Evolutionary conservation across 2,888 invertebrate genomes (phyloP).

Genomic region (Luffia ferchaultella): DNA sequence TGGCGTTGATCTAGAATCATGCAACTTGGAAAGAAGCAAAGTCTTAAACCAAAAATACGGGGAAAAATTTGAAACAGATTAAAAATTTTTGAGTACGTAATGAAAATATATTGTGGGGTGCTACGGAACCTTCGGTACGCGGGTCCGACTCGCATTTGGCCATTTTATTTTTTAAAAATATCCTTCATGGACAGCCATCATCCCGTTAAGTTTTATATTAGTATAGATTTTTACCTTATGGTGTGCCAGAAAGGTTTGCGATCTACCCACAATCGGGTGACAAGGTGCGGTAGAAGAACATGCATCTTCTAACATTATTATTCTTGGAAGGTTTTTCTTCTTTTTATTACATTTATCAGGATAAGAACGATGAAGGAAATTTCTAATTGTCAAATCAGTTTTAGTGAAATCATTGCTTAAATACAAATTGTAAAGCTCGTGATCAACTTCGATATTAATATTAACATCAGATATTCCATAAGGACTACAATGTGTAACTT

Average conservation of each 20-base stretch:
- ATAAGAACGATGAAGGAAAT: background rate
- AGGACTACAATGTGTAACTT: no score
- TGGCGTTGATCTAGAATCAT: no score
- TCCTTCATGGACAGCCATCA: no score
- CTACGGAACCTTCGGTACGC: no score
- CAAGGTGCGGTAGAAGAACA: background rate
- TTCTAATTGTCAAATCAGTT: background rate
- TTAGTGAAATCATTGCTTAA: background rate
- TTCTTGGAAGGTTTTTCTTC: background rate
- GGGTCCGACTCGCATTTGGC: no score
- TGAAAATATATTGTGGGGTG: no score
- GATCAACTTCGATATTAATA: background rate
- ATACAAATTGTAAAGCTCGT: background rate
- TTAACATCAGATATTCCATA: background rate
- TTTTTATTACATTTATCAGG: background rate
- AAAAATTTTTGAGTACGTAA: no score
- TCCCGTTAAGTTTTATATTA: background rate
- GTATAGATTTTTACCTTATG: background rate
- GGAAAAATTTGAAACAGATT: no score
- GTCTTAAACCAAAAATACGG: no score
- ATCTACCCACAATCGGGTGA: background rate
- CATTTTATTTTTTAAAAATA: no score
- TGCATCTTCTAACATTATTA: background rate
- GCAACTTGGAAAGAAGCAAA: no score
- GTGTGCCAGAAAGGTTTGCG: background rate